These are phyloP conservation scores for Mythimna loreyi DNA, from an alignment of 2,888 invertebrate genomes.

Conservation along the genomic window DNA sequence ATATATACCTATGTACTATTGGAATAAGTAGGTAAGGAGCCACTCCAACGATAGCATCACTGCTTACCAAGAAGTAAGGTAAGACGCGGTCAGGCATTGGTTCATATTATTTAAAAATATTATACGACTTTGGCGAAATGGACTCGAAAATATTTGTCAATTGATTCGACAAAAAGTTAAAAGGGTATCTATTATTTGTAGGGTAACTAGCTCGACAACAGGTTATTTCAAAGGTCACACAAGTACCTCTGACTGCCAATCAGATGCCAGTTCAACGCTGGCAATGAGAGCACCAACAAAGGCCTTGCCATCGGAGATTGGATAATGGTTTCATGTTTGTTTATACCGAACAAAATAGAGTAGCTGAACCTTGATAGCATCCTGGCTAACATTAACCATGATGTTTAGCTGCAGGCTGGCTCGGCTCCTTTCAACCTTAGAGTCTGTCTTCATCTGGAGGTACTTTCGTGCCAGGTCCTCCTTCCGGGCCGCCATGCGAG, in stretches of 20 bases:
- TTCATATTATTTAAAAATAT: too few relatives aligned
- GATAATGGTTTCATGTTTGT: neutral
- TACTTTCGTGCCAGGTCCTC: constrained; percentile 86
- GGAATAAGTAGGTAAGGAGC: too few relatives aligned
- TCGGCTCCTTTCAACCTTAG: constrained; percentile 85
- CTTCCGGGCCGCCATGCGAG: constrained; percentile 85
- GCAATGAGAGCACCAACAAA: constrained; percentile 27
- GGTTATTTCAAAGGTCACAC: neutral
- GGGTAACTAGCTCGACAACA: neutral
- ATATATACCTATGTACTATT: too few relatives aligned
- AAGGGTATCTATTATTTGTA: neutral
- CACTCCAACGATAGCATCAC: too few relatives aligned
- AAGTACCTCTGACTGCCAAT: neutral
- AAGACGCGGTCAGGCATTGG: too few relatives aligned
- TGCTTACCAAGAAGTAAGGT: too few relatives aligned
- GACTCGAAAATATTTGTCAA: too few relatives aligned
- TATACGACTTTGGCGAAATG: too few relatives aligned
- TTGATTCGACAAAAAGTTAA: too few relatives aligned
- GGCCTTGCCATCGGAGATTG: neutral
- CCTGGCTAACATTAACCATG: constrained; percentile 92
- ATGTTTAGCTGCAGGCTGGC: constrained; percentile 90
- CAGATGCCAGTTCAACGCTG: neutral
- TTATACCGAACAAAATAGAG: constrained; percentile 2
- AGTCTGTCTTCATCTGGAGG: constrained; percentile 88
- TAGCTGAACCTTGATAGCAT: constrained; percentile 88